Percentiles rank a stretch among this genome's conserved stretches.
phyloP scores from a whole-genome alignment of 2,888 invertebrate species.

The Stenodera caucasica region DNA sequence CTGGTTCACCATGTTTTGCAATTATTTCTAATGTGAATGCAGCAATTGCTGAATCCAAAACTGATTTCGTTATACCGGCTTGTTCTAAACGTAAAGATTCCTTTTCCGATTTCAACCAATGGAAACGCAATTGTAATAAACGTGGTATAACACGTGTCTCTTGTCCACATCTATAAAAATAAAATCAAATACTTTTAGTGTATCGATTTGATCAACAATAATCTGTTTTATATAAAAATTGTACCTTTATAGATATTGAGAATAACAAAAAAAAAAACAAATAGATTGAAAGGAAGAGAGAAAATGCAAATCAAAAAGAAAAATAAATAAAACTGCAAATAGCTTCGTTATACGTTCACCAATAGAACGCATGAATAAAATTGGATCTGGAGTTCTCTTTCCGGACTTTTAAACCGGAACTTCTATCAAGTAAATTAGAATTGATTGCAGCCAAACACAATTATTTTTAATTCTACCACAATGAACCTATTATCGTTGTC shows the following conservation, averaged over 20 bases:
- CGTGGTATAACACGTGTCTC: conserved; percentile 97
- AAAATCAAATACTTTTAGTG: too few relatives aligned
- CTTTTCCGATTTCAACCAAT: conserved; percentile 94
- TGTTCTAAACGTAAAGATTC: conserved; percentile 88
- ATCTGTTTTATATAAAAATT: too few relatives aligned
- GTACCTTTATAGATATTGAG: too few relatives aligned
- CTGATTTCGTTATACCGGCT: conserved; percentile 90
- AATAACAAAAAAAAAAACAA: too few relatives aligned
- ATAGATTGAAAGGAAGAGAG: too few relatives aligned
- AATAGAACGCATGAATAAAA: conserved; percentile 11
- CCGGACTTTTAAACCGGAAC: not conserved
- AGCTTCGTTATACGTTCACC: conserved; percentile 14
- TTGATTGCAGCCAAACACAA: not conserved
- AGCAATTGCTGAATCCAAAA: conserved; percentile 92
- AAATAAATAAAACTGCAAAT: conserved; percentile 15
- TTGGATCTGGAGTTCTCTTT: conserved; percentile 9
- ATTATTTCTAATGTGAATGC: conserved; percentile 97
- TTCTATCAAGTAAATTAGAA: not conserved
- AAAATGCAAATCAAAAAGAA: conserved; percentile 10
- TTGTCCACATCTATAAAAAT: conserved; percentile 79
- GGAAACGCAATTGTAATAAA: conserved; percentile 90
- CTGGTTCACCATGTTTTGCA: conserved; percentile 93
- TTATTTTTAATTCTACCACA: not conserved
- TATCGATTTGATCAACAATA: too few relatives aligned
- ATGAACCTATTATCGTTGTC: not conserved